phyloP scores from a whole-genome alignment of 1,140 invertebrate species.

The Scaptodrosophila lebanonensis region DNA sequence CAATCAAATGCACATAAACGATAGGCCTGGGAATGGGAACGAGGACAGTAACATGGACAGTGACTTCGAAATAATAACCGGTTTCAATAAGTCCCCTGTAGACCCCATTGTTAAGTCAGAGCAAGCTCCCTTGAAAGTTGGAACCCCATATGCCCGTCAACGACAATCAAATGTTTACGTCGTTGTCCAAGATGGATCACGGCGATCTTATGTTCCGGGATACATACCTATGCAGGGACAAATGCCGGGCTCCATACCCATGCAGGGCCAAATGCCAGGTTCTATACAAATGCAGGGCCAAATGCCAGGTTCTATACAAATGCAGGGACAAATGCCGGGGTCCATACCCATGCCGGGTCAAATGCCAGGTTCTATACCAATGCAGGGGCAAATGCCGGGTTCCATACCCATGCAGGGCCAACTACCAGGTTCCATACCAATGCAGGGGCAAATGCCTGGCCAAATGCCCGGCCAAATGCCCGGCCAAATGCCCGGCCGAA shows the following conservation, averaged over 20 bases:
- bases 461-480: conserved; percentile 6
- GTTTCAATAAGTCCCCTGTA: conserved; percentile 3
- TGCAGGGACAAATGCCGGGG: too few species aligned
- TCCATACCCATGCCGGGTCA: conserved; percentile 1
- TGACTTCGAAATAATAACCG: conserved; percentile 42
- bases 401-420: too few species aligned
- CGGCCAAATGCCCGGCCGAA: conserved; percentile 5
- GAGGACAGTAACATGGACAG: conserved; percentile 7
- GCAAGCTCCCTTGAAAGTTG: too few species aligned
- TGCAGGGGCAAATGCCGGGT: conserved; percentile 23
- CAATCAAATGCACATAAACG: not conserved
- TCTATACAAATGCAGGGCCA: too few species aligned
- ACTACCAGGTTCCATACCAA: too few species aligned
- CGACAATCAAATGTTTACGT: conserved; percentile 53
- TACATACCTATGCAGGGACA: conserved; percentile 1
- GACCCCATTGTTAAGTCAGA: conserved; percentile 12
- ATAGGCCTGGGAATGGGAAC: too few species aligned
- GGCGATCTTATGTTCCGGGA: conserved; percentile 15
- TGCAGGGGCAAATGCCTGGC: too few species aligned
- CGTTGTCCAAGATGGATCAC: conserved; percentile 49
- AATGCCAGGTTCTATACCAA: conserved; percentile 1
- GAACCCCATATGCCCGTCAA: conserved; percentile 28
- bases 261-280: conserved; percentile 24
- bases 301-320: too few species aligned
- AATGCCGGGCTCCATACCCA: conserved; percentile 1